Conservation (phyloP, 2,888 invertebrate species). For the Hyalella azteca region DNA sequence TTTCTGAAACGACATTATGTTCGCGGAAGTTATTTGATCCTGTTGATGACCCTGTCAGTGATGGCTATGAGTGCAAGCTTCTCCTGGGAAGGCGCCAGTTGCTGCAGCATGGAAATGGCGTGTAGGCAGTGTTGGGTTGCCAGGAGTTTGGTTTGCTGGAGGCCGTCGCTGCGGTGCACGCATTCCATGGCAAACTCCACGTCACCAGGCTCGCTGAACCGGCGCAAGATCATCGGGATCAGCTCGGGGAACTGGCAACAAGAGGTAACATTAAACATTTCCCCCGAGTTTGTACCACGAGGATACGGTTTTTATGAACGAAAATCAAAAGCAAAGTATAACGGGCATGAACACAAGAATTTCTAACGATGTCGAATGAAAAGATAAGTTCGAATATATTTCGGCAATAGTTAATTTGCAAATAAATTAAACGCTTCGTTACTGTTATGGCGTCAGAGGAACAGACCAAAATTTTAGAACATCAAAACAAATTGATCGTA, state of each 20-base stretch:
- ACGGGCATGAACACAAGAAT: no score
- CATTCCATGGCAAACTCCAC: slow-evolving; percentile 90
- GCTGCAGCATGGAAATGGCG: slow-evolving; percentile 69
- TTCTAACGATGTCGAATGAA: no score
- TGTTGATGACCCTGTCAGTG: slow-evolving; percentile 61
- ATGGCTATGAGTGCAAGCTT: slow-evolving; percentile 61
- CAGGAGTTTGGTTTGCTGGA: slow-evolving; percentile 88
- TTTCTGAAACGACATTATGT: no score
- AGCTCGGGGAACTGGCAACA: slow-evolving; percentile 85
- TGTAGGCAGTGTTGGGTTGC: slow-evolving; percentile 90
- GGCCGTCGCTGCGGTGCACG: slow-evolving; percentile 89
- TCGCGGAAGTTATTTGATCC: slow-evolving; percentile 61
- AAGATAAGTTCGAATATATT: no score
- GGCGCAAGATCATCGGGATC: slow-evolving; percentile 95
- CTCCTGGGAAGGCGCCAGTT: slow-evolving; percentile 60
- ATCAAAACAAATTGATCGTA: no score
- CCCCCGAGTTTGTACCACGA: no score
- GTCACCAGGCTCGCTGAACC: slow-evolving; percentile 93
- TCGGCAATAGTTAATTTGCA: no score
- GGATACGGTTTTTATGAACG: no score
- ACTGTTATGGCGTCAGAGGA: no score
- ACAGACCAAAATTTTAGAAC: no score
- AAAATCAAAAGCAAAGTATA: no score
- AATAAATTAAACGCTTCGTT: no score
- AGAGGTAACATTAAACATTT: background rate